Percentiles rank a stretch among this genome's conserved stretches.
These are phyloP conservation scores for Euura lappo DNA, from an alignment of 1,140 invertebrate genomes.

Conservation along the genomic window DNA sequence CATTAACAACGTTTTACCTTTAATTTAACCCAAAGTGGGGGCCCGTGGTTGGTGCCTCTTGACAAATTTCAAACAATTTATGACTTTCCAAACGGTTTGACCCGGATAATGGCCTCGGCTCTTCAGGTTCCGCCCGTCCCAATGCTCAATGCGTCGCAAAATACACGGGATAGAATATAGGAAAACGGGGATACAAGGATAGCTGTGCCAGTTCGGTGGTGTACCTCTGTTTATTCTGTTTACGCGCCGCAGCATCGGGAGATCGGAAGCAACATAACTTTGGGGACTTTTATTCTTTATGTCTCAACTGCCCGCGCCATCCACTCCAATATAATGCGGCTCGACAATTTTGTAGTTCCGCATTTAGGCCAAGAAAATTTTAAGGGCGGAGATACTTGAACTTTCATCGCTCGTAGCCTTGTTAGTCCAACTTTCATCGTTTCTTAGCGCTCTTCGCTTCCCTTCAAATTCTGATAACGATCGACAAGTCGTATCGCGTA, in stretches of 20 bases:
- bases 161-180: not conserved
- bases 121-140: not conserved
- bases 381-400: too few relatives aligned
- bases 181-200: too few relatives aligned
- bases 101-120: slow-evolving; percentile 23
- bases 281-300: slow-evolving; percentile 2
- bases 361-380: too few relatives aligned
- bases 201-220: too few relatives aligned
- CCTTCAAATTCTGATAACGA: too few relatives aligned
- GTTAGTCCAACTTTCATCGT: too few relatives aligned
- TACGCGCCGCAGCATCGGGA: not conserved
- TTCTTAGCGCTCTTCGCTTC: too few relatives aligned
- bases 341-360: too few relatives aligned
- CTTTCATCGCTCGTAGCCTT: too few relatives aligned
- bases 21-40: slow-evolving; percentile 52
- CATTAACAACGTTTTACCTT: slow-evolving; percentile 59
- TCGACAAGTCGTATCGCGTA: too few relatives aligned
- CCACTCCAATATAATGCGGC: too few relatives aligned
- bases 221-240: not conserved
- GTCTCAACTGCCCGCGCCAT: not conserved
- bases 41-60: slow-evolving; percentile 37
- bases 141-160: slow-evolving; percentile 17
- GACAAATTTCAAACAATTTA: slow-evolving; percentile 56
- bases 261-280: not conserved
- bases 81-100: slow-evolving; percentile 27